Conservation (phyloP, 2,888 invertebrate species). For the Leptinotarsa peninsularis region DNA sequence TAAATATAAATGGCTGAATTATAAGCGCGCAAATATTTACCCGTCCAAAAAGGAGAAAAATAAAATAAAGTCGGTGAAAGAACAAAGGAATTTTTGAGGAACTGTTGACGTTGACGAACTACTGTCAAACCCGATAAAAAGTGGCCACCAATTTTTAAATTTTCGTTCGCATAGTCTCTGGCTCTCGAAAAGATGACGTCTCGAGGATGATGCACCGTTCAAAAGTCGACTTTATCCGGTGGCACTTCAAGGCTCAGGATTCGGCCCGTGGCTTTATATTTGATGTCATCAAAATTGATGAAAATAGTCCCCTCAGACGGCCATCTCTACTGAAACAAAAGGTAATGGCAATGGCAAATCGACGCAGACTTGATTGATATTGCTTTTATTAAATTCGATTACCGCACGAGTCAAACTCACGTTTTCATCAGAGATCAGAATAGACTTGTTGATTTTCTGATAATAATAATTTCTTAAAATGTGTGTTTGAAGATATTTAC, state of each 20-base stretch:
- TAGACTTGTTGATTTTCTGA: neutral
- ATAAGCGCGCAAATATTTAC: constrained; percentile 56
- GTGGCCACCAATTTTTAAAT: constrained; percentile 51
- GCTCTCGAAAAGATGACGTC: constrained; percentile 24
- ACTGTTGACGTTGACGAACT: constrained; percentile 61
- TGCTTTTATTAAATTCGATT: neutral
- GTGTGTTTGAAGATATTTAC: too few relatives aligned
- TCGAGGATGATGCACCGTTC: neutral
- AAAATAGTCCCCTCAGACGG: neutral
- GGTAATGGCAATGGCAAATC: constrained; percentile 13
- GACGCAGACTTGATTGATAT: constrained; percentile 6
- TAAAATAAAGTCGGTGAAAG: constrained; percentile 48
- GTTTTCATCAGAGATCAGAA: neutral
- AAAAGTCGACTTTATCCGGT: neutral
- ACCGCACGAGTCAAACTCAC: neutral
- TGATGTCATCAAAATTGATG: neutral
- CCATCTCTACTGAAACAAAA: neutral
- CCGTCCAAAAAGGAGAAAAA: constrained; percentile 47
- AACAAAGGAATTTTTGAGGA: constrained; percentile 62
- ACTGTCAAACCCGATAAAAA: constrained; percentile 57
- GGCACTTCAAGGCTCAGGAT: neutral
- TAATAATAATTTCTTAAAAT: too few relatives aligned
- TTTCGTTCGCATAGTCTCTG: constrained; percentile 32
- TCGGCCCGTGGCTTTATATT: too few relatives aligned
- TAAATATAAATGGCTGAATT: constrained; percentile 61